These are phyloP conservation scores for Drosophila triauraria DNA, from an alignment of 1,140 invertebrate genomes.

Conservation along the genomic window DNA sequence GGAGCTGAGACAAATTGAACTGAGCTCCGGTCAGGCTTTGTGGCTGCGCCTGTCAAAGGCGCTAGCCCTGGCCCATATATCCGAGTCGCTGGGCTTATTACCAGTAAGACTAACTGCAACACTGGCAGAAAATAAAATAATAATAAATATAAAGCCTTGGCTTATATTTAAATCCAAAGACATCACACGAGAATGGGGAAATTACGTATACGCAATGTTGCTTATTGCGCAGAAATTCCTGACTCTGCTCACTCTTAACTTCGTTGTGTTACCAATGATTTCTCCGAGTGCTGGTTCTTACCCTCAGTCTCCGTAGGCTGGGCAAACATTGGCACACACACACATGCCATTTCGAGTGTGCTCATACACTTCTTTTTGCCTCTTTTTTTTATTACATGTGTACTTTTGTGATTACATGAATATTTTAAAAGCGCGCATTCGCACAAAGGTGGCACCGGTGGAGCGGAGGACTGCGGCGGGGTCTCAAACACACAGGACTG, in stretches of 20 bases:
- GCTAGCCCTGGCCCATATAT: conserved; percentile 57
- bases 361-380: conserved; percentile 30
- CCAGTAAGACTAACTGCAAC: conserved; percentile 44
- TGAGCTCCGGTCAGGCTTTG: conserved; percentile 37
- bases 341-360: conserved; percentile 47
- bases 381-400: conserved; percentile 78
- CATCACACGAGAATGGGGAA: too few species aligned
- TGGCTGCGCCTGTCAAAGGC: conserved; percentile 33
- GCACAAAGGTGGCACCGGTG: conserved; percentile 25
- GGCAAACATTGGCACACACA: conserved; percentile 67
- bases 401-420: conserved; percentile 84
- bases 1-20: conserved; percentile 40
- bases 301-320: conserved; percentile 44
- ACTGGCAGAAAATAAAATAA: conserved; percentile 1
- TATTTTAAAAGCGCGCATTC: conserved; percentile 77
- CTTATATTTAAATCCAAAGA: too few species aligned
- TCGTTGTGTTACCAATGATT: not conserved
- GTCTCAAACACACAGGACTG: conserved; percentile 42
- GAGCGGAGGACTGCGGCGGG: conserved; percentile 10
- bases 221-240: too few species aligned
- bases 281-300: conserved; percentile 21
- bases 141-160: too few species aligned
- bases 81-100: conserved; percentile 54
- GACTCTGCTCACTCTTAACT: not conserved
- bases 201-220: too few species aligned